Conservation (phyloP, 2,797 vertebrate species). For the Bovichtus diacanthus region DNA sequence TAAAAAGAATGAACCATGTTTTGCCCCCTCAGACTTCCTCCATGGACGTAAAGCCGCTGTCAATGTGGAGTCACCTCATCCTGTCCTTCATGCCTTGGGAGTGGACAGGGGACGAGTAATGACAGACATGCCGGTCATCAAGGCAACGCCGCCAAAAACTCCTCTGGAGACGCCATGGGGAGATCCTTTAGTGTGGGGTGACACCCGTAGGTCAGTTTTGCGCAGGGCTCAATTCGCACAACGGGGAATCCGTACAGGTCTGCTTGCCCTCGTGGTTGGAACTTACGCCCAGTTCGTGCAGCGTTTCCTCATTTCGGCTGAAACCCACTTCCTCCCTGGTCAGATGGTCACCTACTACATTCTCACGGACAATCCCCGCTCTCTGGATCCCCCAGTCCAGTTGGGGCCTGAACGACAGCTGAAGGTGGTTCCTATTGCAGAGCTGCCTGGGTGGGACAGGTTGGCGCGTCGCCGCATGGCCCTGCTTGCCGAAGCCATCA, state of each 20-base stretch:
- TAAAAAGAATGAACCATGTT: background rate
- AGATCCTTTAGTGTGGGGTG: constrained; percentile 83
- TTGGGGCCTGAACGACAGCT: constrained; percentile 76
- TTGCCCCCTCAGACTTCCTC: constrained; percentile 72
- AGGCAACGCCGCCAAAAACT: constrained; percentile 7
- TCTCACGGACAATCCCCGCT: constrained; percentile 82
- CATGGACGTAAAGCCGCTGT: constrained; percentile 41
- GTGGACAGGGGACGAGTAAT: constrained; percentile 4
- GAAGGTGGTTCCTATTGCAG: constrained; percentile 74
- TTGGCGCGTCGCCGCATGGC: constrained; percentile 74
- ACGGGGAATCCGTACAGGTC: constrained; percentile 56
- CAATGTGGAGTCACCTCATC: constrained; percentile 32
- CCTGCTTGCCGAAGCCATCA: constrained; percentile 74
- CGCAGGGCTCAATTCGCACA: constrained; percentile 65
- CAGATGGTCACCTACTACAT: constrained; percentile 85
- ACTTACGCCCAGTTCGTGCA: constrained; percentile 77
- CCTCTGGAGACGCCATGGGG: constrained; percentile 78
- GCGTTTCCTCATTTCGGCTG: constrained; percentile 84
- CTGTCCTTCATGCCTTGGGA: constrained; percentile 26
- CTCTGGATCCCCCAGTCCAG: constrained; percentile 66
- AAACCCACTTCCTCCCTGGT: constrained; percentile 83
- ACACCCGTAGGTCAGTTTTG: constrained; percentile 52
- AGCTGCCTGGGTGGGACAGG: constrained; percentile 76
- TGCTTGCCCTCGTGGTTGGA: constrained; percentile 80
- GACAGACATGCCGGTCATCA: constrained; percentile 15